phyloP scores from a whole-genome alignment of 2,113 vertebrate genomes.

The Ptyas mucosa region DNA sequence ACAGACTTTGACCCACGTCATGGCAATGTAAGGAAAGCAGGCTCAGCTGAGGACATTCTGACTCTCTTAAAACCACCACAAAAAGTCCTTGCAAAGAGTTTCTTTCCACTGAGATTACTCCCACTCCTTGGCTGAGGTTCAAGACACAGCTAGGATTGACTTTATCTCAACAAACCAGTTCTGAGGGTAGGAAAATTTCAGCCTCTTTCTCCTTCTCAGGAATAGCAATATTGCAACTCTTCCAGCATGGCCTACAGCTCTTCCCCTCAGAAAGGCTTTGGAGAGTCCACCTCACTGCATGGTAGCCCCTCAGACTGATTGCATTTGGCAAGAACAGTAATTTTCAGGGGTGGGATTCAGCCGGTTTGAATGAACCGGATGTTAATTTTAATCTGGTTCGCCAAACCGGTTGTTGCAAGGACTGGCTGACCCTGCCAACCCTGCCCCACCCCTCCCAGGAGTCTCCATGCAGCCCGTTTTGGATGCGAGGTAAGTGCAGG shows the following conservation, averaged over 20 bases:
- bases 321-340: not conserved
- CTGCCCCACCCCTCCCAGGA: no score
- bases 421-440: no score
- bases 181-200: not conserved
- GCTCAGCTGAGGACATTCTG: not conserved
- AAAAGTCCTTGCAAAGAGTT: not conserved
- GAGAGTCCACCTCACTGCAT: not conserved
- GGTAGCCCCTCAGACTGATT: not conserved
- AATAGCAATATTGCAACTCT: not conserved
- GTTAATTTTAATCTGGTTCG: no score
- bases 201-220: not conserved
- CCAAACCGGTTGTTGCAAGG: no score
- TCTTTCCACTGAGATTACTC: not conserved
- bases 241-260: not conserved
- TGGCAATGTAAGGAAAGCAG: not conserved
- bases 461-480: no score
- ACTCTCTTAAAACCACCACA: not conserved
- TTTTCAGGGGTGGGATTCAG: not conserved
- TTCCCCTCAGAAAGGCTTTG: not conserved
- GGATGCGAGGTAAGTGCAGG: no score
- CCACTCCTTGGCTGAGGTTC: not conserved
- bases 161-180: not conserved
- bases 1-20: not conserved
- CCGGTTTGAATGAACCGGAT: no score
- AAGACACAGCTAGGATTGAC: not conserved